phyloP scores from a whole-genome alignment of 2,797 vertebrate species.

The Crenuchus spilurus region DNA sequence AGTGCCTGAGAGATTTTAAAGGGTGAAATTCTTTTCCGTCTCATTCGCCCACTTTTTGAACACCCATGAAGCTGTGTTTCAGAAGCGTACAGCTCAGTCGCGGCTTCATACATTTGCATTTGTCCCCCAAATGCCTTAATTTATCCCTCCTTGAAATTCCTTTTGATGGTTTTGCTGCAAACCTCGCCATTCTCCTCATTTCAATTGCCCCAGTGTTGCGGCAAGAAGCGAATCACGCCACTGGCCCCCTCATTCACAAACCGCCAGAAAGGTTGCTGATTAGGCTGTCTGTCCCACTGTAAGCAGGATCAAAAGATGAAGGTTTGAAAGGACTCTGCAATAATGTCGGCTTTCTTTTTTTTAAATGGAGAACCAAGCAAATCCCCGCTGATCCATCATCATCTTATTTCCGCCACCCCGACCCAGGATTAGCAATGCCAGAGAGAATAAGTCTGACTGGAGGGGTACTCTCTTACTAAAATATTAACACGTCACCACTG shows the following conservation, averaged over 20 bases:
- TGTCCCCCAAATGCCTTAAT: slow-evolving; percentile 41
- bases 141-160: slow-evolving; percentile 48
- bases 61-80: slow-evolving; percentile 22
- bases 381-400: slow-evolving; percentile 66
- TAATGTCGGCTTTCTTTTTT: slow-evolving; percentile 38
- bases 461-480: slow-evolving; percentile 52
- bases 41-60: slow-evolving; percentile 13
- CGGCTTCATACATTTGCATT: slow-evolving; percentile 52
- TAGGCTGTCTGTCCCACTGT: slow-evolving; percentile 42
- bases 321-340: slow-evolving; percentile 25
- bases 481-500: slow-evolving; percentile 73
- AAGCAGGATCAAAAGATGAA: slow-evolving; percentile 41
- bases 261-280: slow-evolving; percentile 34
- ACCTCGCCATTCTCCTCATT: slow-evolving; percentile 35
- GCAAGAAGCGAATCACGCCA: slow-evolving; percentile 36
- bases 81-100: slow-evolving; percentile 35
- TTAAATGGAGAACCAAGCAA: slow-evolving; percentile 51
- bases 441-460: slow-evolving; percentile 42
- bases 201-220: slow-evolving; percentile 47
- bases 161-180: slow-evolving; percentile 46
- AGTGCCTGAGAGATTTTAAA: slow-evolving; percentile 4
- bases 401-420: slow-evolving; percentile 36
- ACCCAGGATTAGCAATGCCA: slow-evolving; percentile 44
- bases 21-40: slow-evolving; percentile 14
- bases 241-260: slow-evolving; percentile 22